Evolutionary conservation across 2,797 vertebrate species (phyloP), one percentile per base, ranked within the genome.

Genomic region (Valencia hispanica): DNA sequence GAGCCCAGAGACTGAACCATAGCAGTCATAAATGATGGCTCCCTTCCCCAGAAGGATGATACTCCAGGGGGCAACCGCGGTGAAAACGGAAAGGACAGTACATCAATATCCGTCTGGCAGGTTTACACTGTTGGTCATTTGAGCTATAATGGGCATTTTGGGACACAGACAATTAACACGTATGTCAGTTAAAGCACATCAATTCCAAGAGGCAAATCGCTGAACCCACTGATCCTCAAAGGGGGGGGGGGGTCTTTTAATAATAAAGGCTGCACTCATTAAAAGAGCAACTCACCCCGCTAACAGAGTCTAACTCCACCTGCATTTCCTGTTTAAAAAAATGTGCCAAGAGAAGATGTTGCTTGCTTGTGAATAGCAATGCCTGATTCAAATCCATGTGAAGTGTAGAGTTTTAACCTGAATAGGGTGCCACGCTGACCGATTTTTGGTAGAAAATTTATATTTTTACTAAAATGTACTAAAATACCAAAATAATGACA

Each of bases 121-220:
- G 82, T 92, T 88, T 88, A 80, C 79, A 86, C 51, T 57, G 79
- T 72, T 77, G 79, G 51, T 83, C 80, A 73, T 84, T 78, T 68
- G 39, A 69, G 48, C 50, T 55, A 50, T 73, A 79, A 69, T 27
- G 27, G 78, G 61, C 45, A 18, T 41, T 34, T 45, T 43, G 75
- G 76, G 48, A 27, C 77, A 45, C 41, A 17, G 68, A 57, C 32
- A 34, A 73, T 82, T 85, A 66, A 41, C 63, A 66, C 5, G 22
- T 11, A 43, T 45, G 39, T 43, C 65, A 43, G 25, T 79, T 73
- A 70, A 70, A 68, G 48, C 63, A 63, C 17, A 36, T 82, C 39
- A 47, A 77, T 79, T 85, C 73, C 70, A 41, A n/a, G 17, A 79
- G 82, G 30, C 63, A 66, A 25, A 50, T 14, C 1, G 12, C 30